Percentiles rank a stretch among this genome's conserved stretches.
These are phyloP conservation scores for Romanogobio albipinnatus DNA, from an alignment of 2,113 vertebrate genomes.

Conservation along the genomic window DNA sequence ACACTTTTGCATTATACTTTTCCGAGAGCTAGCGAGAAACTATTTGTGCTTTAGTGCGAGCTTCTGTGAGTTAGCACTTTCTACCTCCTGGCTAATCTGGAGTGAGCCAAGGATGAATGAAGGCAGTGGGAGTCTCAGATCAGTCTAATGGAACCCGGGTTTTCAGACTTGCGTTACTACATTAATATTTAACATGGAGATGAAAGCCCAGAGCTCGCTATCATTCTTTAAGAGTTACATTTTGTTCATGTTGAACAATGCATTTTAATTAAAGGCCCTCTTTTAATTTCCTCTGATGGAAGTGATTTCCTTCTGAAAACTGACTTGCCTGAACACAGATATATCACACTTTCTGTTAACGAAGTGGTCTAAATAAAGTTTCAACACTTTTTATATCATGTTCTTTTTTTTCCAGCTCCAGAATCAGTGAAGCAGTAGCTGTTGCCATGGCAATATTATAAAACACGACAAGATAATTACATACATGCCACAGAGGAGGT, in stretches of 20 bases:
- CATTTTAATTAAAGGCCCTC: slow-evolving; percentile 34
- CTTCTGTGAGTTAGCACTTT: slow-evolving; percentile 59
- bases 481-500: slow-evolving; percentile 46
- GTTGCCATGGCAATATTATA: slow-evolving; percentile 59
- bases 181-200: slow-evolving; percentile 36
- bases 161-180: slow-evolving; percentile 37
- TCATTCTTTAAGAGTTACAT: not conserved
- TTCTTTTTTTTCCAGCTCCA: slow-evolving; percentile 31
- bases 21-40: not conserved
- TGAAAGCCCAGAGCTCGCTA: not conserved
- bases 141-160: slow-evolving; percentile 56
- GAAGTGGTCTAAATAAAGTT: slow-evolving; percentile 41
- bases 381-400: slow-evolving; percentile 33
- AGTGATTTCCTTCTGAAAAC: slow-evolving; percentile 18
- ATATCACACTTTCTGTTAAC: not conserved
- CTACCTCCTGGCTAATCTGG: slow-evolving; percentile 69
- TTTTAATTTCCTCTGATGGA: slow-evolving; percentile 43
- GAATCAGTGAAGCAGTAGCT: slow-evolving; percentile 60
- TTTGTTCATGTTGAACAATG: slow-evolving; percentile 28
- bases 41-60: not conserved
- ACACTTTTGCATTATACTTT: not conserved
- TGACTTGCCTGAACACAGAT: not conserved
- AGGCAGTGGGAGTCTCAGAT: slow-evolving; percentile 70
- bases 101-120: slow-evolving; percentile 64
- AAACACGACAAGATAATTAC: slow-evolving; percentile 56